Evolutionary conservation across 2,113 vertebrate genomes (phyloP), one percentile per base, ranked within the genome.

Genomic region (Tachysurus fulvidraco): DNA sequence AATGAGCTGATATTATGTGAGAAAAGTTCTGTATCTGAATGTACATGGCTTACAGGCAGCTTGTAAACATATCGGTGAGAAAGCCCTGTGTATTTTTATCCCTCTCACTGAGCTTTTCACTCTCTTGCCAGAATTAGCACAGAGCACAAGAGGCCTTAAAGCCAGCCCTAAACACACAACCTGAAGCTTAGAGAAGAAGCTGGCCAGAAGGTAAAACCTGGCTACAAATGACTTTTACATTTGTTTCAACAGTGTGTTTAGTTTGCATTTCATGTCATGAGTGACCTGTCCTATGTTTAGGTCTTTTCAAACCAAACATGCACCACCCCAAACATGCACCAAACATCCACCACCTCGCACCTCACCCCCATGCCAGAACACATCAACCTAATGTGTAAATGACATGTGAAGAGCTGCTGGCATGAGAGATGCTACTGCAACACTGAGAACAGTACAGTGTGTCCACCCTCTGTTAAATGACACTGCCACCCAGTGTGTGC

Each of bases 61-160:
- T 86, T 91, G 87, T 90, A 92, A 91, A 93, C 91, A 91, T 92
- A 93, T 93, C 90, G 92, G 85, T 76, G 89, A 91, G 92, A 87
- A 93, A 86, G 89, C 88, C 90, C 30, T 23, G 57, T 90, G 90
- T 93, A 95, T 93, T 91, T 92, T 92, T 93, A 94, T 91, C 71
- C 25, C 44, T 89, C 87, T 93, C 89, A 90, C 88, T 81, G 14
- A 90, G 88, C 80, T 86, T 89, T 83, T 90, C 91, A 89, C 87
- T 89, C 89, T 83, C 65, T 23, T 76, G 77, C 87, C 91, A 65
- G 88, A 93, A 93, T 94, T 92, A 94, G 91, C 91, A 82, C 55
- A 71, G 90, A 6, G 81, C 76, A 84, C 69, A 84, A 82, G 67
- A 86, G 77, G 77, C 78, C 77, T 71, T 67, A 41, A 41, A 85